Conservation (phyloP, 2,888 invertebrate species). For the Trichacis sp. region DNA sequence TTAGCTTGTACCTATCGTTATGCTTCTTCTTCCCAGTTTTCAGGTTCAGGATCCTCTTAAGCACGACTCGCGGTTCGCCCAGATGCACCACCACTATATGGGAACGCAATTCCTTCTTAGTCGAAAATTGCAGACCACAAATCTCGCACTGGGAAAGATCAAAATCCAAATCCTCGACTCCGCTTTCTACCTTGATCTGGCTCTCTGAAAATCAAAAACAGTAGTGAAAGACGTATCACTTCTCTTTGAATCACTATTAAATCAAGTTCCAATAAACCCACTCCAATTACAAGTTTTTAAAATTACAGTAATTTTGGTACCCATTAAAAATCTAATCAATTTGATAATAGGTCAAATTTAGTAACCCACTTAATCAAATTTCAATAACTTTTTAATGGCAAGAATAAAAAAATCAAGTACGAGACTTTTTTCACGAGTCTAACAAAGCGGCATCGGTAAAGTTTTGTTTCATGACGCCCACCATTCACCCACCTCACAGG, state of each 20-base stretch:
- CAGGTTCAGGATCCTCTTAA: conserved; percentile 56
- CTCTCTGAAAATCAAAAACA: conserved; percentile 48
- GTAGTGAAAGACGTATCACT: too few species aligned
- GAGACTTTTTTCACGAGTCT: too few species aligned
- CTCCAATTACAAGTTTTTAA: too few species aligned
- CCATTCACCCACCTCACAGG: background rate
- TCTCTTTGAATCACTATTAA: too few species aligned
- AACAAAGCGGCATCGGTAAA: too few species aligned
- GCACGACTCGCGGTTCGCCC: conserved; percentile 58
- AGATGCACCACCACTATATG: conserved; percentile 60
- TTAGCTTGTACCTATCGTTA: conserved; percentile 56
- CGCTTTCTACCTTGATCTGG: conserved; percentile 40
- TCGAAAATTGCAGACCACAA: conserved; percentile 56
- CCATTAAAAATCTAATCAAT: too few species aligned
- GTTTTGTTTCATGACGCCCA: background rate
- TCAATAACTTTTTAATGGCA: too few species aligned
- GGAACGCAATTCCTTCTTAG: conserved; percentile 57
- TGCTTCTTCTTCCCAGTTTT: conserved; percentile 51
- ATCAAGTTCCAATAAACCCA: too few species aligned
- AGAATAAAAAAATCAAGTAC: too few species aligned
- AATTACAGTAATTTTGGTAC: too few species aligned
- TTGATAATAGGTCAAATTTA: too few species aligned
- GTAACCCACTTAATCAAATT: too few species aligned
- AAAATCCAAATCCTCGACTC: conserved; percentile 33
- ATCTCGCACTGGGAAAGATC: conserved; percentile 56